These are phyloP conservation scores for Discoglossus pictus DNA, from an alignment of 2,797 vertebrate species.

Conservation along the genomic window DNA sequence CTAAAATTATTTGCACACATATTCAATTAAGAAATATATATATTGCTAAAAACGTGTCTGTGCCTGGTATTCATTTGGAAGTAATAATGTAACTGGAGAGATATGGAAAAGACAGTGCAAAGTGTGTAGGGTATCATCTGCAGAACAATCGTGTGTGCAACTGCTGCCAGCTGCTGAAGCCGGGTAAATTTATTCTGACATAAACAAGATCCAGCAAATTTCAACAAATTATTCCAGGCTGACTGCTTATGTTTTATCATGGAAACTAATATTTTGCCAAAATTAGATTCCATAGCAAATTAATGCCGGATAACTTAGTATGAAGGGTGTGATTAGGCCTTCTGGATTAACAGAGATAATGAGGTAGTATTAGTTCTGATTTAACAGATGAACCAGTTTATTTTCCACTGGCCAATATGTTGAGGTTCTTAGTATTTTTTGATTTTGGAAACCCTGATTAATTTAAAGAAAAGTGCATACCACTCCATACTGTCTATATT, in stretches of 20 bases:
- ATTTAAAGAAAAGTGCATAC: no score
- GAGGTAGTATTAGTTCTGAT: no score
- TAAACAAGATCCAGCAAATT: conserved; percentile 46
- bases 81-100: conserved; percentile 24
- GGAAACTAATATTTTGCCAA: conserved; percentile 33
- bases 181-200: conserved; percentile 41
- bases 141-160: conserved; percentile 26
- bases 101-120: conserved; percentile 30
- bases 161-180: conserved; percentile 29
- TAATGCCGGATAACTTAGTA: conserved; percentile 8
- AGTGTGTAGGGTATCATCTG: conserved; percentile 33
- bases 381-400: no score
- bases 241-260: conserved; percentile 27
- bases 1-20: conserved; percentile 22
- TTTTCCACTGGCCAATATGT: no score
- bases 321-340: conserved; percentile 5
- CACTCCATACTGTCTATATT: no score
- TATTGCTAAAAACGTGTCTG: neutral
- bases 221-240: conserved; percentile 44
- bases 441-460: no score
- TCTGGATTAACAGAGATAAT: neutral
- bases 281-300: conserved; percentile 22
- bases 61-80: conserved; percentile 1
- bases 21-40: conserved; percentile 2
- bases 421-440: no score